Conservation (phyloP, 2,888 invertebrate species). For the Prostheceraeus crozeri region DNA sequence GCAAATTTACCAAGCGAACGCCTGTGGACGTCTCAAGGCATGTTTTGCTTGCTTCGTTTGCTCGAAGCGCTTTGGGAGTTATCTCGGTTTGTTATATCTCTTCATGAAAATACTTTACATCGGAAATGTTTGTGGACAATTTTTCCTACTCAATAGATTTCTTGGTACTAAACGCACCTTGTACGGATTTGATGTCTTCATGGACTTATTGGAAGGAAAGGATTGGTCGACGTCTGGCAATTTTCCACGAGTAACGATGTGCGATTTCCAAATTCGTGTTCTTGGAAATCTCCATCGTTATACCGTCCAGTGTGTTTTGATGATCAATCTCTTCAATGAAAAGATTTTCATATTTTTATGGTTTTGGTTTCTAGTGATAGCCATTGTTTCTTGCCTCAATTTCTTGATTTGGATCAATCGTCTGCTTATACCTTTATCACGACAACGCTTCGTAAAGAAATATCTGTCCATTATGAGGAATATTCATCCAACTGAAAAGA, state of each 20-base stretch:
- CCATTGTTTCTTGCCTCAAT: conserved; percentile 12
- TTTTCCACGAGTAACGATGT: conserved; percentile 54
- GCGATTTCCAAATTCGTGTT: conserved; percentile 54
- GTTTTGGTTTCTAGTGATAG: conserved; percentile 40
- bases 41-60: conserved; percentile 25
- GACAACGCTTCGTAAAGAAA: background rate
- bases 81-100: conserved; percentile 56
- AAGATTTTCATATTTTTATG: conserved; percentile 42
- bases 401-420: conserved; percentile 32
- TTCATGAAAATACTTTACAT: conserved; percentile 56
- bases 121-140: conserved; percentile 56
- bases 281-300: conserved; percentile 45
- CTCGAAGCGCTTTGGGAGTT: conserved; percentile 50
- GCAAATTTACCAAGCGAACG: conserved; percentile 45
- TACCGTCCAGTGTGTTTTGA: conserved; percentile 46
- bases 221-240: conserved; percentile 49
- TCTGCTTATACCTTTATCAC: background rate
- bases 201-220: conserved; percentile 55
- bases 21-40: background rate
- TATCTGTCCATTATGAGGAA: background rate
- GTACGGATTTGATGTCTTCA: conserved; percentile 57
- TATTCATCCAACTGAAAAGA: conserved; percentile 17
- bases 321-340: conserved; percentile 46
- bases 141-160: conserved; percentile 58
- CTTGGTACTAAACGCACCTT: conserved; percentile 54